Evolutionary conservation across 2,113 vertebrate species (phyloP).

Genomic region (Melanostigma gelatinosum): DNA sequence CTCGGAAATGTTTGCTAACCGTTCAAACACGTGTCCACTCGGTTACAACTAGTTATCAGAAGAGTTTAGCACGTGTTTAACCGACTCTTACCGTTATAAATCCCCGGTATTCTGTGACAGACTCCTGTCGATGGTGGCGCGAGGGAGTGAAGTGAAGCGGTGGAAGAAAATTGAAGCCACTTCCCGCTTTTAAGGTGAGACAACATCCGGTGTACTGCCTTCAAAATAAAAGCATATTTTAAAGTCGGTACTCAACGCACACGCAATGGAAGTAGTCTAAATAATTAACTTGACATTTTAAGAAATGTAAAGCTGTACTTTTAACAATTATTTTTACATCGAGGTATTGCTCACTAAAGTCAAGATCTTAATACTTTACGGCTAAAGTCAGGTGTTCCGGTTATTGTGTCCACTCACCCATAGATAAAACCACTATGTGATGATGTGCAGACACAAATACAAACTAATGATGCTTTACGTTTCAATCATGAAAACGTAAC

Average conservation of each 20-base stretch:
- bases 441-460: neutral
- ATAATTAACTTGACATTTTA: too few species aligned
- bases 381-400: neutral
- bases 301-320: neutral
- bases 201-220: neutral
- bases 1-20: accelerated
- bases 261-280: neutral
- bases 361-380: too few species aligned
- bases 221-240: conserved; percentile 63
- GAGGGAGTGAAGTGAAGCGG: conserved; percentile 52
- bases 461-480: neutral
- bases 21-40: neutral
- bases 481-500: neutral
- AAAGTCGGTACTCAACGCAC: neutral
- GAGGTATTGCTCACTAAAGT: neutral
- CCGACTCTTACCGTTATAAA: conserved; percentile 75
- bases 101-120: conserved; percentile 29
- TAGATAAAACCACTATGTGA: neutral
- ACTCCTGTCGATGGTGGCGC: conserved; percentile 68
- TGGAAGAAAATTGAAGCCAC: conserved; percentile 38
- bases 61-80: neutral
- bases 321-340: neutral
- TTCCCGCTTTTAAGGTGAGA: neutral
- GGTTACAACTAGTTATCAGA: neutral
- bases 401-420: neutral